Percentiles rank a stretch among this genome's conserved stretches.
phyloP scores from a whole-genome alignment of 2,888 invertebrate genomes.

The Synanthedon vespiformis region DNA sequence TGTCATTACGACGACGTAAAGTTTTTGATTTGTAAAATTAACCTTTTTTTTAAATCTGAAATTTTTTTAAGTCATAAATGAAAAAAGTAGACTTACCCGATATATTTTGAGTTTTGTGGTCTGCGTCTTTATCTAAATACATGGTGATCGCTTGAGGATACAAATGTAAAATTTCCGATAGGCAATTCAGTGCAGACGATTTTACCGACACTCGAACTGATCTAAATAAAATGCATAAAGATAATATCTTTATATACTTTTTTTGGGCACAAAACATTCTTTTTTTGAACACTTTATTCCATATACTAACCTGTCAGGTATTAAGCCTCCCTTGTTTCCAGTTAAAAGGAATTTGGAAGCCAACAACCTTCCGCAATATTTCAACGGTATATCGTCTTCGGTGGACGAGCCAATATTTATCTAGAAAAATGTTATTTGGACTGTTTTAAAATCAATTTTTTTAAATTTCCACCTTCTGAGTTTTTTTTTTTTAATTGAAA shows the following conservation, averaged over 20 bases:
- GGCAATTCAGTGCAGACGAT: constrained; percentile 84
- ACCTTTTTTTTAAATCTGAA: too few relatives aligned
- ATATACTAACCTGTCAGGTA: constrained; percentile 73
- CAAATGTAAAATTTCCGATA: constrained; percentile 79
- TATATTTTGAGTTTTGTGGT: constrained; percentile 44
- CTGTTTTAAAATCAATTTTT: too few relatives aligned
- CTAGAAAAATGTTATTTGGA: constrained; percentile 38
- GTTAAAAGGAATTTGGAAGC: constrained; percentile 79
- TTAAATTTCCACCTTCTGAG: too few relatives aligned
- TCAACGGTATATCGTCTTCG: constrained; percentile 75
- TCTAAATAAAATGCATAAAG: constrained; percentile 24
- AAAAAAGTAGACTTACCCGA: constrained; percentile 32
- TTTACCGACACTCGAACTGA: constrained; percentile 90
- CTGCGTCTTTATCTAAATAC: constrained; percentile 72
- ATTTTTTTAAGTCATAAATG: too few relatives aligned
- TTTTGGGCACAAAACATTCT: too few relatives aligned
- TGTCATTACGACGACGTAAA: too few relatives aligned
- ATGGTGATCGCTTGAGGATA: constrained; percentile 80
- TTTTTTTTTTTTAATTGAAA: too few relatives aligned
- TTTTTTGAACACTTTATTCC: too few relatives aligned
- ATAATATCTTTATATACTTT: neutral
- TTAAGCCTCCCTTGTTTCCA: constrained; percentile 72
- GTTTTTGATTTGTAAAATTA: too few relatives aligned
- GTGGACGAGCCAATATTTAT: constrained; percentile 75
- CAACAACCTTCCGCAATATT: constrained; percentile 80